Base-by-base conservation (phyloP, 2,113 vertebrate species). In the Potamarius usumacintae region DNA sequence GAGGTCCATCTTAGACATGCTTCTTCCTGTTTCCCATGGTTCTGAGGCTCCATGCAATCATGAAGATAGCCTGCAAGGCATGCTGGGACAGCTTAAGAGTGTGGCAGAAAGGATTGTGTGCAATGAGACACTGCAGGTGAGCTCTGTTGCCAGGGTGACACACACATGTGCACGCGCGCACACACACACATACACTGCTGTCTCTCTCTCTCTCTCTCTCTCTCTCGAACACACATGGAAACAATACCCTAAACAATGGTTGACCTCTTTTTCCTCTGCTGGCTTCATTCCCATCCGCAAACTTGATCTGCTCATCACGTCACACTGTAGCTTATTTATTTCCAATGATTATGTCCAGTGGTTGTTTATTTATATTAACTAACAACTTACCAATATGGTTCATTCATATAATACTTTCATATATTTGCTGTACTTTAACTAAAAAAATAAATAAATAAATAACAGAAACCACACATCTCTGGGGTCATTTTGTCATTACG, bases 81-180 rank as follows among this genome's bases (percentile, higher is more conserved):
- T 92, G 87, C 78, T 96, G 81, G 88, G 85, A 11, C 90, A 87
- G 88, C 87, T 96, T 76, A 95, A 94, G 86, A 89, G 89, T 25
- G 88, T 90, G 82, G 93, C 93, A 57, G 91, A 92, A 87, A 91
- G 78, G 60, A 86, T 95, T 85, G 90, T 90, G 5, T 90, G 89
- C 62, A 10, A 80, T 27, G 88, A 91, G 72, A 86, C 85, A 65
- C 50, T 91, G 76, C 91, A 95, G 94, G 95, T 96, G 86, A 92
- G 92, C 12, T 34, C 55, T 12, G 10, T 65, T 53, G 25, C 65
- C 58, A n/a, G 60, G 5, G 34, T 69, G 48, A 48, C 0, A 57
- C 48, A 30, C 20, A 18, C 7, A 85, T 25, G 50, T 34, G 67
- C 52, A 7, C 34, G 18, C 42, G 18, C 42, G n/a, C 78, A 87